Conservation (phyloP, 2,888 invertebrate species). For the Listrodromus nycthemerus region DNA sequence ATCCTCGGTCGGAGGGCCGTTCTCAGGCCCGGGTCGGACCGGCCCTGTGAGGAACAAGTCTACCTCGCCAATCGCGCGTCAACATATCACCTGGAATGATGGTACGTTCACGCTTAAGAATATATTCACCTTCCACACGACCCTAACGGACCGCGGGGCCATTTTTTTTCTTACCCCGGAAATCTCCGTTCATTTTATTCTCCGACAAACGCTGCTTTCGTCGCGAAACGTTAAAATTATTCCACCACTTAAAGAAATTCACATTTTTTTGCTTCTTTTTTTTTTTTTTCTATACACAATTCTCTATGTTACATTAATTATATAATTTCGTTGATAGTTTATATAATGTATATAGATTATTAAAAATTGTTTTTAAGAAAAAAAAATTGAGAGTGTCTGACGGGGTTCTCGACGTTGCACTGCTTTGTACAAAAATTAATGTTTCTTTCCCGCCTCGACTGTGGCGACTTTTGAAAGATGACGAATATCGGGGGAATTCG, state of each 20-base stretch:
- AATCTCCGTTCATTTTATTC: too few species aligned
- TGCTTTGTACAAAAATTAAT: neutral
- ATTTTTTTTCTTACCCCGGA: too few species aligned
- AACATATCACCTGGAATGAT: constrained; percentile 81
- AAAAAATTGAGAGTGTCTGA: too few species aligned
- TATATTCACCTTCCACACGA: constrained; percentile 1
- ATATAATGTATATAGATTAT: too few species aligned
- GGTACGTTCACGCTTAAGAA: constrained; percentile 76
- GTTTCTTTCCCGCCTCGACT: neutral
- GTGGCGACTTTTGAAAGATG: neutral
- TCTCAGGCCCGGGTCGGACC: constrained; percentile 74
- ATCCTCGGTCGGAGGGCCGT: constrained; percentile 76
- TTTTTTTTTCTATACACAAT: too few species aligned
- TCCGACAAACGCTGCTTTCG: too few species aligned
- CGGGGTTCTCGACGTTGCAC: neutral
- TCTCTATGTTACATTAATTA: too few species aligned
- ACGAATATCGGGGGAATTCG: neutral
- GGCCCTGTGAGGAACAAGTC: constrained; percentile 77
- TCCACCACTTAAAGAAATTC: too few species aligned
- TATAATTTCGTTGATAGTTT: too few species aligned
- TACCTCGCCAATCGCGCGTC: constrained; percentile 70
- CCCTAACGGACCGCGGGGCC: neutral
- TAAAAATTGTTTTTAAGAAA: too few species aligned
- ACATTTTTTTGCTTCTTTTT: too few species aligned
- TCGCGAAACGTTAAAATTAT: too few species aligned